Evolutionary conservation across 2,113 vertebrate species (phyloP).

Genomic region (Perca flavescens): DNA sequence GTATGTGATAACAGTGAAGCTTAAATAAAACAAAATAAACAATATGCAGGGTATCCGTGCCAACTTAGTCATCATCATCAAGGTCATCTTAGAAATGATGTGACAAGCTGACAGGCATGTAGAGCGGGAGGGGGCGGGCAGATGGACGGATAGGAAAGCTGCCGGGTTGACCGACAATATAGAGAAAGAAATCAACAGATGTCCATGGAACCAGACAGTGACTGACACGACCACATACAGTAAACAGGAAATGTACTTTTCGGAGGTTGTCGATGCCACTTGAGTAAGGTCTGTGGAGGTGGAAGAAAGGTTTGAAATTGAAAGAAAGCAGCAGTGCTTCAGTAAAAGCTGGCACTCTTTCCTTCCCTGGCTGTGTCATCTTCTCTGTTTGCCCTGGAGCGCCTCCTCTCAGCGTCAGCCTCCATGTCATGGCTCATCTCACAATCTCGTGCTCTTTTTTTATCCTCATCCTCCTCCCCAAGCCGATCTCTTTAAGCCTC

Average conservation of each 20-base stretch:
- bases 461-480: not conserved
- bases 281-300: slow-evolving; percentile 5
- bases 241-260: slow-evolving; percentile 27
- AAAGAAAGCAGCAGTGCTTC: slow-evolving; percentile 28
- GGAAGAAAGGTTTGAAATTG: slow-evolving; percentile 22
- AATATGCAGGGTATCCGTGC: not conserved
- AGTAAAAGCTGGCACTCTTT: slow-evolving; percentile 39
- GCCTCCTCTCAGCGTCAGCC: slow-evolving; percentile 58
- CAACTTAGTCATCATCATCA: not conserved
- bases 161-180: not conserved
- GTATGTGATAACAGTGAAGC: not conserved
- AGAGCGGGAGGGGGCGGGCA: slow-evolving; percentile 4
- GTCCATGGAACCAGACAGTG: slow-evolving; percentile 9
- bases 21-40: not conserved
- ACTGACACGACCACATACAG: slow-evolving; percentile 9
- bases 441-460: slow-evolving; percentile 50
- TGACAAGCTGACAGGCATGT: slow-evolving; percentile 20
- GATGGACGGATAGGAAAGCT: slow-evolving; percentile 26
- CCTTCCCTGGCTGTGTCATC: slow-evolving; percentile 52
- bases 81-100: slow-evolving; percentile 15
- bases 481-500: slow-evolving; percentile 22
- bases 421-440: slow-evolving; percentile 63
- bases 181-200: slow-evolving; percentile 7
- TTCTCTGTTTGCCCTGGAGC: slow-evolving; percentile 56
- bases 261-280: slow-evolving; percentile 12